Evolutionary conservation across 2,888 invertebrate species (phyloP).

Genomic region (Himalopsyche japonica): DNA sequence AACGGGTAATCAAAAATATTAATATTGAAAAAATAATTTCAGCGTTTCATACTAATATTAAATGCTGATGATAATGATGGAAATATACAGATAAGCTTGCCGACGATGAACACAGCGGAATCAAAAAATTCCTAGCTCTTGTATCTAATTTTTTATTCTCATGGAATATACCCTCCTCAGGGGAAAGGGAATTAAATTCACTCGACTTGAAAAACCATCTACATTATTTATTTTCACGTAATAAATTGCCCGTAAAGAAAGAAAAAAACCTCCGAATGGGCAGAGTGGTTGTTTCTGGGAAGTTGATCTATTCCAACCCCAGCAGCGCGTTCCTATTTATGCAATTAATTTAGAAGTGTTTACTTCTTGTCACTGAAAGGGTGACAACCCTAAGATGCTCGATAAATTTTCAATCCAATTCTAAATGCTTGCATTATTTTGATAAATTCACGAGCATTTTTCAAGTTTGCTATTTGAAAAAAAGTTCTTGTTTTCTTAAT

Average conservation of each 20-base stretch:
- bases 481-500: no score
- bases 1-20: no score
- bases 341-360: background rate
- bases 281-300: background rate
- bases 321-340: background rate
- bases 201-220: background rate
- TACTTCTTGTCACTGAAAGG: background rate
- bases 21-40: no score
- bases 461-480: background rate
- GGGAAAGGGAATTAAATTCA: background rate
- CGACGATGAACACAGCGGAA: background rate
- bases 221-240: conserved; percentile 29
- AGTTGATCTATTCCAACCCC: background rate
- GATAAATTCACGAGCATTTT: background rate
- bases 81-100: no score
- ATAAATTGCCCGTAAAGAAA: conserved; percentile 27
- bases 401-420: background rate
- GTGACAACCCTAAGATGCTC: background rate
- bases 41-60: no score
- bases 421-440: background rate
- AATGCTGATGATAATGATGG: no score
- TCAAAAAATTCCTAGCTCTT: background rate
- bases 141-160: background rate
- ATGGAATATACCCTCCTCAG: background rate
- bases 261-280: background rate